These are phyloP conservation scores for Leptatherina wallacei DNA, from an alignment of 2,797 vertebrate species.

Conservation along the genomic window DNA sequence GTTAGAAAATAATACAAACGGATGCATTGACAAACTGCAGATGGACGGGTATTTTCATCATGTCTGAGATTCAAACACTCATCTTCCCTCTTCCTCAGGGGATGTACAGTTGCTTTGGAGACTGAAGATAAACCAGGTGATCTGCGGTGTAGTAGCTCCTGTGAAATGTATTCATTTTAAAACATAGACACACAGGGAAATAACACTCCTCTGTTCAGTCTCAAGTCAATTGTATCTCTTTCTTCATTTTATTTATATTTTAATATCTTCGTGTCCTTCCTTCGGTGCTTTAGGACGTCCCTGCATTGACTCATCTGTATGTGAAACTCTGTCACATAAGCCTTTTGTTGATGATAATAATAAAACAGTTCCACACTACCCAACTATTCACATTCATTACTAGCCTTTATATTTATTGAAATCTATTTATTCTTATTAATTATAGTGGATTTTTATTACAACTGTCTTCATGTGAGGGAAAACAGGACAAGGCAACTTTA, in stretches of 20 bases:
- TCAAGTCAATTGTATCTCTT: not conserved
- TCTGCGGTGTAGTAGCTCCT: not conserved
- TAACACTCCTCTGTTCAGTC: slow-evolving; percentile 13
- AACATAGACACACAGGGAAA: slow-evolving; percentile 21
- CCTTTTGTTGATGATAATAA: slow-evolving; percentile 20
- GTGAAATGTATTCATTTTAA: not conserved
- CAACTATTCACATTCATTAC: slow-evolving; percentile 8
- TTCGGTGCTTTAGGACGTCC: slow-evolving; percentile 13
- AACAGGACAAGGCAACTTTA: too few relatives aligned
- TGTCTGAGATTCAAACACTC: slow-evolving; percentile 1
- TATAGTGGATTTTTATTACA: not conserved
- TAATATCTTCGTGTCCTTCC: slow-evolving; percentile 10
- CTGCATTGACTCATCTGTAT: slow-evolving; percentile 18
- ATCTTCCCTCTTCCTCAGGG: not conserved
- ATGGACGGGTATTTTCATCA: not conserved
- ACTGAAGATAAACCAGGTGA: not conserved
- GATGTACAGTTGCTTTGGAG: not conserved
- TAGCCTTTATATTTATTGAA: not conserved
- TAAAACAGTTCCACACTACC: slow-evolving; percentile 31
- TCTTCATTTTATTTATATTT: not conserved
- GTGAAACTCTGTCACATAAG: slow-evolving; percentile 27
- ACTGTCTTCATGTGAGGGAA: too few relatives aligned
- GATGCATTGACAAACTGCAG: not conserved
- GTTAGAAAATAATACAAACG: not conserved
- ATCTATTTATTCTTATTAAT: not conserved